Base-by-base conservation (phyloP, 1,140 invertebrate genomes). In the Carcinoscorpius rotundicauda region DNA sequence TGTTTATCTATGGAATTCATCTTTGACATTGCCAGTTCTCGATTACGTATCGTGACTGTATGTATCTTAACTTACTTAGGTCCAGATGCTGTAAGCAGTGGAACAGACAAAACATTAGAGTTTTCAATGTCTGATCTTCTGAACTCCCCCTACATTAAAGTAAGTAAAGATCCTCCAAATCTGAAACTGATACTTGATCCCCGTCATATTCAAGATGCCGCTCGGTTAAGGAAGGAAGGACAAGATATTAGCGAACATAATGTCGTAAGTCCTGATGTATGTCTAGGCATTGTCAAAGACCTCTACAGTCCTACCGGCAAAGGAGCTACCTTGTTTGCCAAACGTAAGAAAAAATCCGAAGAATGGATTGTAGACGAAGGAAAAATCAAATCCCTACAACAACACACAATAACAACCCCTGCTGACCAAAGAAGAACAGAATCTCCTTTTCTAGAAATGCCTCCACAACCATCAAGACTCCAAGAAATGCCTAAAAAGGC, bases 311-410 rank as follows among this genome's bases (percentile, higher is more conserved):
- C 87, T 49, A 84, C 81, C 73, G 87, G 87, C 73, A 86, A 87
- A 81, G 87, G 89, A 65, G 89, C 89, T 10, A 86, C 89, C 77
- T 81, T 93, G 71, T 93, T 93, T 79, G 88, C 88, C 29, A 91
- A 91, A 75, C 82, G 90, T 59, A 85, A 88, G 74, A 88, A 87
- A 81, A 83, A 86, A 71, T 87, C 87, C 5, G 88, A 91, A 73
- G 89, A 91, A 76, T 93, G 88, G 87, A 82, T 92, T 11, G 86
- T 92, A 11, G 89, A 90, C 70, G 87, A 88, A 74, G 83, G 77
- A 70, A 87, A 69, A 60, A 62, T 70, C 5, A 61, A 53, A 49
- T 11, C 52, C 48, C 55, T 29, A 57, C 4, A 57, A 10, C 56
- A 57, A 57, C n/a, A 57, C 29, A 29, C 29, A 29, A 29, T 29